phyloP scores from a whole-genome alignment of 2,797 vertebrate genomes.

The Pygocentrus nattereri region DNA sequence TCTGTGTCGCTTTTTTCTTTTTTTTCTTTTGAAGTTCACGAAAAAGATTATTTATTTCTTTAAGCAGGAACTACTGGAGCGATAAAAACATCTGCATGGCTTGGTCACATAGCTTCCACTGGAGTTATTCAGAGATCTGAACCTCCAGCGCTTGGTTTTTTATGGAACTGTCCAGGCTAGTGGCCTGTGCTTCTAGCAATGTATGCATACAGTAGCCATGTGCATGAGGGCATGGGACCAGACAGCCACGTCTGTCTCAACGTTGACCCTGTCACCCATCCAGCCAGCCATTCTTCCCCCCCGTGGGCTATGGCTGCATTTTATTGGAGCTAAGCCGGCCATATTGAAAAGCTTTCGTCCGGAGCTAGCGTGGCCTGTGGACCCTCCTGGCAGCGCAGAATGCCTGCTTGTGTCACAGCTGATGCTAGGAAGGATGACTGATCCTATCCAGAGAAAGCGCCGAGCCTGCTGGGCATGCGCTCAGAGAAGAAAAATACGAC shows the following conservation, averaged over 20 bases:
- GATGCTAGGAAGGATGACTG: slow-evolving; percentile 43
- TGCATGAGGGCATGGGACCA: slow-evolving; percentile 3
- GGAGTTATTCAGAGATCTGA: slow-evolving; percentile 16
- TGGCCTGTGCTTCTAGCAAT: slow-evolving; percentile 43
- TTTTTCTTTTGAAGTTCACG: slow-evolving; percentile 45
- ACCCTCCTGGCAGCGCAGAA: slow-evolving; percentile 26
- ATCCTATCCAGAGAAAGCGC: not conserved
- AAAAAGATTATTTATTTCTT: slow-evolving; percentile 39
- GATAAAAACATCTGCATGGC: slow-evolving; percentile 18
- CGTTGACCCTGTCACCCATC: slow-evolving; percentile 27
- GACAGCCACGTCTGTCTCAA: slow-evolving; percentile 13
- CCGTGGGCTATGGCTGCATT: slow-evolving; percentile 34
- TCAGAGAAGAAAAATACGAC: slow-evolving; percentile 35
- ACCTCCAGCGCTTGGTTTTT: slow-evolving; percentile 14
- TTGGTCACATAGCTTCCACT: slow-evolving; percentile 48
- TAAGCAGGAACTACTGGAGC: slow-evolving; percentile 29
- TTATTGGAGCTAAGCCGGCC: slow-evolving; percentile 34
- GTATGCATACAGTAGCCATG: slow-evolving; percentile 18
- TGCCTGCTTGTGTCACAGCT: slow-evolving; percentile 28
- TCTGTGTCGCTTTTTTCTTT: slow-evolving; percentile 1
- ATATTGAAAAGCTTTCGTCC: slow-evolving; percentile 43
- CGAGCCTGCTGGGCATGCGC: slow-evolving; percentile 18
- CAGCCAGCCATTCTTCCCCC: slow-evolving; percentile 36
- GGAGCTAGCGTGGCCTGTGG: slow-evolving; percentile 4
- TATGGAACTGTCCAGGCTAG: slow-evolving; percentile 17